These are phyloP conservation scores for Pogonomyrmex barbatus DNA, from an alignment of 1,140 invertebrate genomes.

Conservation along the genomic window DNA sequence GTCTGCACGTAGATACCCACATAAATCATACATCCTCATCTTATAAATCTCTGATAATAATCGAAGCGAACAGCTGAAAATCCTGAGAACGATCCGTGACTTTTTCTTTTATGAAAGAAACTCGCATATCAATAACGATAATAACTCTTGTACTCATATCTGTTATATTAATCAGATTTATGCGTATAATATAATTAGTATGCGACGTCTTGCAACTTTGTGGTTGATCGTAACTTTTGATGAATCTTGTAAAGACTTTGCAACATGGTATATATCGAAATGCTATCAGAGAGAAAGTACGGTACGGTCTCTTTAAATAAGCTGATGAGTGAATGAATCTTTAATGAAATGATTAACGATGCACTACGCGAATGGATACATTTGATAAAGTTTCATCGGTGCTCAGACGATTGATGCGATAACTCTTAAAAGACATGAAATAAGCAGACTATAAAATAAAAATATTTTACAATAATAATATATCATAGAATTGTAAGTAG, in stretches of 20 bases:
- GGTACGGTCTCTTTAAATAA: neutral
- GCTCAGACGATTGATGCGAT: neutral
- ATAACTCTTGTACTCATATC: conserved; percentile 4
- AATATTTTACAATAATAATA: conserved; percentile 25
- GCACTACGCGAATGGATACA: neutral
- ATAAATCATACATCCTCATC: neutral
- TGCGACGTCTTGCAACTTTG: neutral
- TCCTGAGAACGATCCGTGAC: conserved; percentile 10
- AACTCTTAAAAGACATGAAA: conserved; percentile 9
- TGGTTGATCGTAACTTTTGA: conserved; percentile 15
- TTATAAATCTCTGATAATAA: conserved; percentile 48
- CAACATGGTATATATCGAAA: conserved; percentile 5
- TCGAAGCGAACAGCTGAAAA: neutral
- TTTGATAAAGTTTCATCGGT: conserved; percentile 1
- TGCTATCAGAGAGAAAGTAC: conserved; percentile 24
- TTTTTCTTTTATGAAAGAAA: conserved; percentile 25
- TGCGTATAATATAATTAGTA: conserved; percentile 30
- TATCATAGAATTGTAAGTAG: neutral
- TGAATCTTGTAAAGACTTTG: neutral
- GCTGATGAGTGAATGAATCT: conserved; percentile 20
- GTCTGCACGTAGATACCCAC: neutral
- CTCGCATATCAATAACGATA: conserved; percentile 23
- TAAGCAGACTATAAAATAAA: neutral
- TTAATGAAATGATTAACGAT: conserved; percentile 43
- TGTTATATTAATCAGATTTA: conserved; percentile 25